These are phyloP conservation scores for cattle (Bos taurus) DNA, from an alignment of 2,113 vertebrate species.

Conservation along the genomic window DNA sequence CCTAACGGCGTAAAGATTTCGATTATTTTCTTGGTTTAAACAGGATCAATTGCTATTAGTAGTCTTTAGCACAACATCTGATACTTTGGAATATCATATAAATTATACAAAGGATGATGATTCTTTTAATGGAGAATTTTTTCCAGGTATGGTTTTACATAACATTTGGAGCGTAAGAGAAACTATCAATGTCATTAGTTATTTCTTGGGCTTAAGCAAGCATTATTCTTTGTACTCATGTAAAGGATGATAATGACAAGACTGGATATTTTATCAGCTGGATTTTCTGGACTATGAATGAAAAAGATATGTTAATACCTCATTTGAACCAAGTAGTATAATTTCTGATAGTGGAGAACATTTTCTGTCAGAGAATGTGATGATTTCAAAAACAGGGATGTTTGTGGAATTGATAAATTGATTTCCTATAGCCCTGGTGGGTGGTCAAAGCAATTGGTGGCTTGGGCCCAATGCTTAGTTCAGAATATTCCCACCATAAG, in stretches of 20 bases:
- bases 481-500: neutral
- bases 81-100: neutral
- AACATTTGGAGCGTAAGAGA: constrained; percentile 4
- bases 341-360: neutral
- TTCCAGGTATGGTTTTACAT: neutral
- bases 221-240: neutral
- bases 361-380: neutral
- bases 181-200: neutral
- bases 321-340: neutral
- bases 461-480: neutral
- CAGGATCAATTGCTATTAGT: neutral
- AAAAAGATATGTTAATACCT: neutral
- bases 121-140: constrained; percentile 7
- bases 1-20: neutral
- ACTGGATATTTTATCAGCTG: neutral
- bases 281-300: neutral
- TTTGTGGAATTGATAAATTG: neutral
- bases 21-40: constrained; percentile 1
- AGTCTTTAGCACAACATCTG: neutral
- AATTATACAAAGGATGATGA: neutral
- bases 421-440: neutral
- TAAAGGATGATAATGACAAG: neutral
- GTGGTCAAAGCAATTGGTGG: neutral
- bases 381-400: neutral
- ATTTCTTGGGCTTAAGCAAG: neutral